Conservation (phyloP, 2,888 invertebrate genomes). For the Celastrina argiolus region DNA sequence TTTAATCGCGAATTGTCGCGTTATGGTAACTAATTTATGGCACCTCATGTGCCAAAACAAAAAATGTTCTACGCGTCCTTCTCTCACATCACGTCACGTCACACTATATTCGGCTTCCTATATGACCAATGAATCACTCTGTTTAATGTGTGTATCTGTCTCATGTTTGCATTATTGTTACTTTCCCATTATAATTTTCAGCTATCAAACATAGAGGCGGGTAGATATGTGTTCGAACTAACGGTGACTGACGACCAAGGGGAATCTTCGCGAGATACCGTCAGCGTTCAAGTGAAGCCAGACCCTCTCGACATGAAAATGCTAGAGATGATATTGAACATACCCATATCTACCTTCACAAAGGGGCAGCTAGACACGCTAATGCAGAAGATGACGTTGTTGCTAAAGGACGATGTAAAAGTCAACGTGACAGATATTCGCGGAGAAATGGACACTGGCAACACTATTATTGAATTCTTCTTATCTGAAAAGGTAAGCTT, state of each 20-base stretch:
- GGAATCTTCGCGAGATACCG: constrained; percentile 87
- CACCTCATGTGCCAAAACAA: too few relatives aligned
- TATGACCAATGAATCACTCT: too few relatives aligned
- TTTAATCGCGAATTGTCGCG: too few relatives aligned
- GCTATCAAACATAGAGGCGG: constrained; percentile 90
- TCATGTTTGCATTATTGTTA: too few relatives aligned
- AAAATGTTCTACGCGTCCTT: too few relatives aligned
- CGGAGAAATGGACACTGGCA: constrained; percentile 79
- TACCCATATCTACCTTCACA: constrained; percentile 79
- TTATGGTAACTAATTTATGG: too few relatives aligned
- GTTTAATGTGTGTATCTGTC: too few relatives aligned
- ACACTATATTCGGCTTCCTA: too few relatives aligned
- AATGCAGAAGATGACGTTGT: constrained; percentile 86
- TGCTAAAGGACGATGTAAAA: constrained; percentile 85
- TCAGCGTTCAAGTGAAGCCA: constrained; percentile 87
- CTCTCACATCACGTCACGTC: too few relatives aligned
- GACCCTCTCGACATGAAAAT: constrained; percentile 86
- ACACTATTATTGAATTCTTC: constrained; percentile 83
- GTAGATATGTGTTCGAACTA: constrained; percentile 91
- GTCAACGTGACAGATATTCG: constrained; percentile 78
- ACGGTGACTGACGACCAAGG: constrained; percentile 96
- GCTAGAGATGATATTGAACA: constrained; percentile 88
- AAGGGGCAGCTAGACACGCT: constrained; percentile 84
- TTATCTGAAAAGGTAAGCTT: constrained; percentile 75
- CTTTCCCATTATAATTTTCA: too few relatives aligned